Conservation (phyloP, 2,888 invertebrate genomes). For the Orthosia cruda region DNA sequence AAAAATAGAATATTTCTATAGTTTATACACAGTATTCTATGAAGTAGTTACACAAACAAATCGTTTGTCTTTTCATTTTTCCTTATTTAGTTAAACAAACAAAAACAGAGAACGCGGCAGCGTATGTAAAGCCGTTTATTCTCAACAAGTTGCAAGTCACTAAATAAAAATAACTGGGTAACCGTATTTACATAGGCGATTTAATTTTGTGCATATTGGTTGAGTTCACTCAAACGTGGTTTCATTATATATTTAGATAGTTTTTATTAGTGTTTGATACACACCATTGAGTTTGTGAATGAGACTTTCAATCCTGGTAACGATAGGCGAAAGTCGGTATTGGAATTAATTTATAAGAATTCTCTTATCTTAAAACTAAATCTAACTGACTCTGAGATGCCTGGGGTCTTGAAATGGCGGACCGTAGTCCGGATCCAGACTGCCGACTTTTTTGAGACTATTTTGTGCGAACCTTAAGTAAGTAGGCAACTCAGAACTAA, state of each 20-base stretch:
- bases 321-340: not conserved
- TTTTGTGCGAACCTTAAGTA: no score
- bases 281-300: not conserved
- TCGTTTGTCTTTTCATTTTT: slow-evolving; percentile 3
- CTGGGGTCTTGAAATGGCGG: no score
- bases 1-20: no score
- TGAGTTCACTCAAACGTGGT: slow-evolving; percentile 3
- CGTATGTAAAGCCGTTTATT: slow-evolving; percentile 32
- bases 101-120: not conserved
- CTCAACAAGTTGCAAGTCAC: slow-evolving; percentile 22
- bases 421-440: no score
- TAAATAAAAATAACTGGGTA: slow-evolving; percentile 40
- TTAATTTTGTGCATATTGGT: slow-evolving; percentile 35
- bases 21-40: no score
- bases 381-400: not conserved
- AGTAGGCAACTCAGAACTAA: not conserved
- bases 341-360: not conserved
- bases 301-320: not conserved
- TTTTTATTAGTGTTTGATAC: slow-evolving; percentile 17
- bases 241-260: slow-evolving; percentile 20
- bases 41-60: not conserved
- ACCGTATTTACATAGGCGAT: slow-evolving; percentile 33
- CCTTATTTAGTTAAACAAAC: slow-evolving; percentile 8
- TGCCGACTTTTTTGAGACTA: no score
- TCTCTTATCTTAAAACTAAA: no score